Percentiles rank a stretch among this genome's conserved stretches.
These are phyloP conservation scores for Sarotherodon lohbergeri DNA, from an alignment of 2,113 vertebrate genomes.

Conservation along the genomic window DNA sequence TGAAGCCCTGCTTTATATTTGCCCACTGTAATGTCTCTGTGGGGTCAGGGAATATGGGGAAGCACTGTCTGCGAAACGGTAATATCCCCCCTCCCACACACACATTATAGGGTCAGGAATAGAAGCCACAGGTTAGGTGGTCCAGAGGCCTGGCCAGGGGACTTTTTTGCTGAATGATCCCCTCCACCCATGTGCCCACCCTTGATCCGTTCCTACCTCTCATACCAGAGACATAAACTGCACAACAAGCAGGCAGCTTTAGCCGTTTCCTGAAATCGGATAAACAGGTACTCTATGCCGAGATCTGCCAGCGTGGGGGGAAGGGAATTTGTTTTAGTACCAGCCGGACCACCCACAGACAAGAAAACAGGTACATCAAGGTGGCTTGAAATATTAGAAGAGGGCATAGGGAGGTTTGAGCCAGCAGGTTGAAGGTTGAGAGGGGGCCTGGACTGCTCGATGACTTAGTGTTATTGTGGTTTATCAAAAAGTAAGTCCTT, in stretches of 20 bases:
- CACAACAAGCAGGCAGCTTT: conserved; percentile 45
- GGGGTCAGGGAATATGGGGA: conserved; percentile 71
- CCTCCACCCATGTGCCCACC: conserved; percentile 34
- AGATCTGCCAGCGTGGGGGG: conserved; percentile 13
- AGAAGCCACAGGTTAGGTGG: conserved; percentile 83
- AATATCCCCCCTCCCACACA: conserved; percentile 66
- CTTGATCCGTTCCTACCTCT: conserved; percentile 21
- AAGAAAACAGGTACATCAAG: conserved; percentile 65
- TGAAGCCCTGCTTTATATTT: conserved; percentile 85
- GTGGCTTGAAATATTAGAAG: conserved; percentile 56
- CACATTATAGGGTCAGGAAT: conserved; percentile 76
- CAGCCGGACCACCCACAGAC: conserved; percentile 68
- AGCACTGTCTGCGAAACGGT: conserved; percentile 73
- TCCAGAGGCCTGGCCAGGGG: conserved; percentile 72
- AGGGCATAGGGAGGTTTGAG: conserved; percentile 15
- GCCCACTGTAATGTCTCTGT: conserved; percentile 75
- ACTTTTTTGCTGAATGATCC: conserved; percentile 71
- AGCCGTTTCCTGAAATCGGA: conserved; percentile 60
- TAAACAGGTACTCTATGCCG: conserved; percentile 60
- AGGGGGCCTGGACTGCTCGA: background rate
- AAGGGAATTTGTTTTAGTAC: conserved; percentile 34
- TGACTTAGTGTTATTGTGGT: conserved; percentile 13
- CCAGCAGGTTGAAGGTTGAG: conserved; percentile 18
- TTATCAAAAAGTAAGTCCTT: conserved; percentile 19
- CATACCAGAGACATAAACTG: conserved; percentile 38